Conservation (phyloP, 2,113 vertebrate genomes). For the Prionailurus bengalensis region DNA sequence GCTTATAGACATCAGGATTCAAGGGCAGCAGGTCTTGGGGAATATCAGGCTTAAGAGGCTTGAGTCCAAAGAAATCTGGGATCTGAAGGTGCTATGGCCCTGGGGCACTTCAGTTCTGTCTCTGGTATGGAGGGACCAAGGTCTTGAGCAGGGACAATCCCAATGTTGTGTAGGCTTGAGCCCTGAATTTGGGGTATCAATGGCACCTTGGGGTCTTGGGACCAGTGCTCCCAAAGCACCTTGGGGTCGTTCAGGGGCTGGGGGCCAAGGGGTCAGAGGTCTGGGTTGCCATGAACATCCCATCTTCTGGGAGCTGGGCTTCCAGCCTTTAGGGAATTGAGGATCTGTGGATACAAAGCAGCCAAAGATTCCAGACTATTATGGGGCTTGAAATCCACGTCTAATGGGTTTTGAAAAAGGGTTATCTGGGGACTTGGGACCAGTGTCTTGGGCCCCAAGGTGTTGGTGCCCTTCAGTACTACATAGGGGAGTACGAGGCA, state of each 20-base stretch:
- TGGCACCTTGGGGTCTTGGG: constrained; percentile 61
- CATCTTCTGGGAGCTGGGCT: background rate
- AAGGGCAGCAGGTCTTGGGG: background rate
- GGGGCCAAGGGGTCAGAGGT: background rate
- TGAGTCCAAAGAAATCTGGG: background rate
- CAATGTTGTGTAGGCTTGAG: constrained; percentile 6
- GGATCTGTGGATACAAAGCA: constrained; percentile 8
- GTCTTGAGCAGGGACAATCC: constrained; percentile 24
- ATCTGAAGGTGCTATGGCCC: background rate
- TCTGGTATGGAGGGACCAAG: background rate
- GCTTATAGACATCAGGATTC: background rate
- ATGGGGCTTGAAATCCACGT: constrained; percentile 16
- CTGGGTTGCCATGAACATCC: background rate
- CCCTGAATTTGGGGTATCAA: background rate
- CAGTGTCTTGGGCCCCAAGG: background rate
- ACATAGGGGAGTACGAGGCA: background rate
- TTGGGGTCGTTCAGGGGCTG: constrained; percentile 10
- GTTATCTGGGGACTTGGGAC: background rate
- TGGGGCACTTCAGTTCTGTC: background rate
- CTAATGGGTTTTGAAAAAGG: background rate
- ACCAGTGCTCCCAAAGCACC: constrained; percentile 59
- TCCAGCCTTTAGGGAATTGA: background rate
- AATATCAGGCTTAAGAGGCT: background rate
- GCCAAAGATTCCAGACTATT: constrained; percentile 21
- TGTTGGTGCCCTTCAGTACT: background rate